phyloP scores from a whole-genome alignment of 92 coral and sea anemone species.

The Actinernus sp. region DNA sequence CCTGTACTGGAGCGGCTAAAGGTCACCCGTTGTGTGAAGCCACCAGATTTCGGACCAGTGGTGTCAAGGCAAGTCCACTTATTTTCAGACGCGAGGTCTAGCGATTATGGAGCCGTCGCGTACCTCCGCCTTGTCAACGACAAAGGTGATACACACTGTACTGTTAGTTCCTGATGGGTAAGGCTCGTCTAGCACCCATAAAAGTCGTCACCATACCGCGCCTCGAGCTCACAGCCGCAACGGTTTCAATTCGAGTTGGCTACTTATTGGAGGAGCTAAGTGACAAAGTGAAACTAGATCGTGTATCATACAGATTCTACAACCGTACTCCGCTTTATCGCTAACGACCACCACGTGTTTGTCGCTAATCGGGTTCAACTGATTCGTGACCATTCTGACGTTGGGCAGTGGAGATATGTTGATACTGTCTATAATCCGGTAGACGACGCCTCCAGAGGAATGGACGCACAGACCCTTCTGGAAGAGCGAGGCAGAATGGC shows the following conservation, averaged over 20 bases:
- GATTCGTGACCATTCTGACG: conserved; percentile 41
- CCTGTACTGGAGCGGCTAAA: conserved; percentile 42
- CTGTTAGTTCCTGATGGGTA: conserved; percentile 68
- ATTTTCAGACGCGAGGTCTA: conserved; percentile 71
- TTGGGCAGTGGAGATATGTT: conserved; percentile 68
- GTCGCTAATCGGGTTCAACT: conserved; percentile 66
- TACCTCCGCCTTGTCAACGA: conserved; percentile 56
- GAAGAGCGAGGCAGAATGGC: conserved; percentile 39
- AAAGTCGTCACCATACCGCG: conserved; percentile 66
- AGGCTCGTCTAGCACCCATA: conserved; percentile 65
- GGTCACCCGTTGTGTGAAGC: conserved; percentile 56
- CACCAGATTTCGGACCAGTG: conserved; percentile 55
- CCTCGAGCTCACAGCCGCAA: conserved; percentile 67
- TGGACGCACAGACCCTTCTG: conserved; percentile 11
- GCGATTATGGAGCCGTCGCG: conserved; percentile 62
- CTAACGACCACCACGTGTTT: conserved; percentile 52
- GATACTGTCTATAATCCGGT: conserved; percentile 57
- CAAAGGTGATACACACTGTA: conserved; percentile 51
- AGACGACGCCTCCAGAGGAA: conserved; percentile 53
- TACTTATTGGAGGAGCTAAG: conserved; percentile 25
- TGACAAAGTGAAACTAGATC: no score
- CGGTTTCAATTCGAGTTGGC: conserved; percentile 57
- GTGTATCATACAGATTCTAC: conserved; percentile 60
- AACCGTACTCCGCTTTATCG: conserved; percentile 49
- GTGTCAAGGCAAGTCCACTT: conserved; percentile 64